Conservation (phyloP, 2,797 vertebrate genomes). For the Rallus crepitans region DNA sequence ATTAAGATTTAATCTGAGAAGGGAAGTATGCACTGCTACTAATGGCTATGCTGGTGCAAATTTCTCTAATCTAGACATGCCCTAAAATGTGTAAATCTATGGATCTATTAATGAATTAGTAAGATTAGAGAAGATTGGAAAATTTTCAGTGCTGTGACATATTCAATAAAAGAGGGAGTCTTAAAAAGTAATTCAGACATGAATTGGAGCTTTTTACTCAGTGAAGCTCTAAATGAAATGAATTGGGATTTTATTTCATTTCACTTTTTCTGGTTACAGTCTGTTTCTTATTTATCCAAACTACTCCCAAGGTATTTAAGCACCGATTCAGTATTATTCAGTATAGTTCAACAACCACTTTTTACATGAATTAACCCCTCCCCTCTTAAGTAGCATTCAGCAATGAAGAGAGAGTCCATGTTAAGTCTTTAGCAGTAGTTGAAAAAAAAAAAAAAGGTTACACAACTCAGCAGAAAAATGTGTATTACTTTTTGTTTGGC, state of each 20-base stretch:
- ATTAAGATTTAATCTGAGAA: neutral
- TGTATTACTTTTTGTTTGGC: neutral
- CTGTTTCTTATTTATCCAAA: neutral
- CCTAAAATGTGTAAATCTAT: neutral
- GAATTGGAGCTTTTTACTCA: neutral
- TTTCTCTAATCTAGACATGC: neutral
- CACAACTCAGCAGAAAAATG: neutral
- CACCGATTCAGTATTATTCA: neutral
- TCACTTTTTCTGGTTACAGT: neutral
- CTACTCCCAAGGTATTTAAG: neutral
- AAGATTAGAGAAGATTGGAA: neutral
- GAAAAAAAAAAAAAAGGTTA: neutral
- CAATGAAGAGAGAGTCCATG: neutral
- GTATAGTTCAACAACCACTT: neutral
- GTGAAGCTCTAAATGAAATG: neutral
- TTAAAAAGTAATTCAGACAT: neutral
- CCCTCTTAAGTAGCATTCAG: neutral
- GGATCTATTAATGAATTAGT: neutral
- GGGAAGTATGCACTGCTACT: neutral
- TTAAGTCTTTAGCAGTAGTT: neutral
- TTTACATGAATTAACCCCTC: neutral
- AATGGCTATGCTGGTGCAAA: neutral
- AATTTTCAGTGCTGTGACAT: neutral
- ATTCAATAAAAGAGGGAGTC: neutral
- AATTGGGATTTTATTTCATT: neutral